Percentiles rank a stretch among this genome's conserved stretches.
Conservation (phyloP, 2,113 vertebrate species). For the Arizona elegans region DNA sequence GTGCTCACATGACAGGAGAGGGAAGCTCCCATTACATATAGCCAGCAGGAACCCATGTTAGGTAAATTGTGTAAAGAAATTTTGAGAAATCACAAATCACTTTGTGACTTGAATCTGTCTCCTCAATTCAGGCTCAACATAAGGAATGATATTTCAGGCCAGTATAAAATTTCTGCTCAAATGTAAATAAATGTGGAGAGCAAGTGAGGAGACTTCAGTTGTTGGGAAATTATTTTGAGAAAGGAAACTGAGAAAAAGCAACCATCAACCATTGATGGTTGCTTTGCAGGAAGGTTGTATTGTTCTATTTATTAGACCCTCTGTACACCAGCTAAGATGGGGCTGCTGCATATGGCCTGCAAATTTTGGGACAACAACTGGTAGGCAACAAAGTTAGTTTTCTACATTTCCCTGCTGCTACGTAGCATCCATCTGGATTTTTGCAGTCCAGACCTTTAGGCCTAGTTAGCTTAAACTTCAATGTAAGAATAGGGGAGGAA, state of each 20-base stretch:
- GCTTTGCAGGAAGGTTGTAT: background rate
- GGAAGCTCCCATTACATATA: background rate
- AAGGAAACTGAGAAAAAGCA: background rate
- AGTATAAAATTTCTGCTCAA: background rate
- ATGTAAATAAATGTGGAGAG: background rate
- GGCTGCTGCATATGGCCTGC: background rate
- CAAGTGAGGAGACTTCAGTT: background rate
- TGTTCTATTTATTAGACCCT: background rate
- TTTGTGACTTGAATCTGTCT: background rate
- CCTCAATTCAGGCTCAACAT: background rate
- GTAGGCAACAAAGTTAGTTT: background rate
- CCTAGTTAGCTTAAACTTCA: background rate
- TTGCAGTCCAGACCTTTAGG: background rate
- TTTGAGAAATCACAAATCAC: background rate
- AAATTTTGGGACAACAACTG: background rate
- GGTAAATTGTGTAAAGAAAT: background rate
- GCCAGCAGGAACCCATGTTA: background rate
- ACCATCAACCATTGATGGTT: background rate
- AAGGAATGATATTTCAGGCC: background rate
- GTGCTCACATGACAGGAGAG: background rate
- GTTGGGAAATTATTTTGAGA: background rate
- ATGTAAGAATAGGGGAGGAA: background rate
- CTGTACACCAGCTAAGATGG: background rate
- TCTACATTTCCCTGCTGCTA: background rate
- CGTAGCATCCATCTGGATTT: background rate